Evolutionary conservation across 2,797 vertebrate genomes (phyloP), one percentile per base, ranked within the genome.

Genomic region (Ctenopoma multispine): DNA sequence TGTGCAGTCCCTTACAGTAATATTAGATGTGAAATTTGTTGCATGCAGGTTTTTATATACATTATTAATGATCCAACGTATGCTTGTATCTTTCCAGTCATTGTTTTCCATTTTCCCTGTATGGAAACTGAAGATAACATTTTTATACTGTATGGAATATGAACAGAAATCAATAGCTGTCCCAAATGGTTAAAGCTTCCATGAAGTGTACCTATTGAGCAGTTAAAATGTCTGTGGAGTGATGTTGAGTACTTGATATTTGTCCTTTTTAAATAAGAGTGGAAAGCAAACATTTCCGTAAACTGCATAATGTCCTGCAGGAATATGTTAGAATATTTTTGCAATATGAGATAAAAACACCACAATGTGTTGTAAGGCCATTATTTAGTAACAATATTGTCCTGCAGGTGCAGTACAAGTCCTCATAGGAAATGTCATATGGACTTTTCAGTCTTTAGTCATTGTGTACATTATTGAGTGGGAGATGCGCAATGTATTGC

Each of bases 121-220:
- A 14, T 0, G 0, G 3, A 17, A 56, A 46, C 4, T 49, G 7
- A 55, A 54, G 59, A 64, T 43, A 15, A 17, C 15, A 17, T 41
- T 41, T 15, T 57, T 34, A 40, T 53, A 41, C 27, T 4, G 13
- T 47, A 64, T 43, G 38, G 55, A 72, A 36, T 2, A 29, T 72
- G 7, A 72, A 75, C 44, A n/a, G 20, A 75, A 75, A 59, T 21
- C 65, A 76, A 46, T n/a, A 18, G 53, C 62, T 67, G 58, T 23
- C 41, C 43, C 9, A 53, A 75, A 44, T 34, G 50, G 27, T 29
- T 47, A 34, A 64, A 65, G 31, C 31, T 34, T 34, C 31, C 31
- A 34, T 34, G 31, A 34, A 10, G 17, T 17, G 13, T 41, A 17
- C 14, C 40, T 41, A 41, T 41, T 41, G 40, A 36, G 49, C 40